phyloP scores from a whole-genome alignment of 2,113 vertebrate genomes.

The Apaloderma vittatum region DNA sequence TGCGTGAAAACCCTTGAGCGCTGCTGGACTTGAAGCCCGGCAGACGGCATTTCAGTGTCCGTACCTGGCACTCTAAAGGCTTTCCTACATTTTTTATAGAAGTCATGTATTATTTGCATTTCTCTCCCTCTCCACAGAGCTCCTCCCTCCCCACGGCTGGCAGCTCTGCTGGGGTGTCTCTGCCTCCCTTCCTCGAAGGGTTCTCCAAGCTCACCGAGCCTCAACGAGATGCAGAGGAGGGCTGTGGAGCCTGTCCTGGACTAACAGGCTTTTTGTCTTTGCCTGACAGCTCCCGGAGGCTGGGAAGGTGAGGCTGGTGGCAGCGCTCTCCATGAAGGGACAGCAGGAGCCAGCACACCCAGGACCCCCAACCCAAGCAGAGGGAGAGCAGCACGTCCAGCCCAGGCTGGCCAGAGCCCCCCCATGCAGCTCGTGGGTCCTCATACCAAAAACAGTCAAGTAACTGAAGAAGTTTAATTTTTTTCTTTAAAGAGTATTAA shows the following conservation, averaged over 20 bases:
- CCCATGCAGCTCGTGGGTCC: fast-evolving
- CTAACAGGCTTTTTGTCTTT: neutral
- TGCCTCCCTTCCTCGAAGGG: neutral
- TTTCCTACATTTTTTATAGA: slow-evolving; percentile 6
- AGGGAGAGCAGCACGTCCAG: neutral
- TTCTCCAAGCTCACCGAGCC: neutral
- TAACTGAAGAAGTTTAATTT: neutral
- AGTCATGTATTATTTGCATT: slow-evolving; percentile 27
- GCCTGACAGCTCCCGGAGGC: neutral
- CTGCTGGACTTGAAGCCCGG: neutral
- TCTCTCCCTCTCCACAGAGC: neutral
- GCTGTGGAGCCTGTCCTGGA: neutral
- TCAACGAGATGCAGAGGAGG: neutral
- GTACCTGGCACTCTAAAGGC: neutral
- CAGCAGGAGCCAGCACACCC: neutral
- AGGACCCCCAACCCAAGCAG: neutral
- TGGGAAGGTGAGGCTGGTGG: neutral
- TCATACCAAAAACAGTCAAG: neutral
- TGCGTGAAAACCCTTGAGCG: neutral
- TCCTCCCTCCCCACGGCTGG: neutral
- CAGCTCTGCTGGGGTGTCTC: neutral
- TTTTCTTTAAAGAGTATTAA: neutral
- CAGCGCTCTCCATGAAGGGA: neutral
- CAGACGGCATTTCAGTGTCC: neutral
- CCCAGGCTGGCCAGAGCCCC: neutral